These are phyloP conservation scores for Zhuqinia jingwanae DNA, from an alignment of 2,888 invertebrate species.

Conservation along the genomic window DNA sequence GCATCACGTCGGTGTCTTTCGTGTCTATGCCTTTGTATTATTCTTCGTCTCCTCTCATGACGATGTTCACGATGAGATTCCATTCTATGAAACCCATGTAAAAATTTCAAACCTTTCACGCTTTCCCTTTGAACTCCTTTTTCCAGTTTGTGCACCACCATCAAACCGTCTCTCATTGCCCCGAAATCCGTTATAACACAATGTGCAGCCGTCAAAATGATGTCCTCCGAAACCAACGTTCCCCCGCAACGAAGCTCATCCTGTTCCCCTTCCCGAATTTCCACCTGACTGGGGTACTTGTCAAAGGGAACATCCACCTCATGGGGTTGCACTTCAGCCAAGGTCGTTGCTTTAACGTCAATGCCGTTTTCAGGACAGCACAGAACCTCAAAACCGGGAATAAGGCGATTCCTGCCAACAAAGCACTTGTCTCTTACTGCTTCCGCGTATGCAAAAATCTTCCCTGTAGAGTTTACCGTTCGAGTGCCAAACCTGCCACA, in stretches of 20 bases:
- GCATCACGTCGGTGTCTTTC: background rate
- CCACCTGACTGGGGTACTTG: background rate
- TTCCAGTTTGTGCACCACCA: background rate
- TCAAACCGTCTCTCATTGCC: background rate
- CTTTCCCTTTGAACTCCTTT: no score
- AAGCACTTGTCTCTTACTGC: no score
- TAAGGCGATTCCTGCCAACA: no score
- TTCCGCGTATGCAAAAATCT: no score
- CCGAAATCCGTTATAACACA: constrained; percentile 1
- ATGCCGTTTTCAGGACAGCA: no score
- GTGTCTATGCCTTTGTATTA: background rate
- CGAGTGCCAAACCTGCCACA: no score
- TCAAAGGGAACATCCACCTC: background rate
- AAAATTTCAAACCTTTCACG: background rate
- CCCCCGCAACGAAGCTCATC: constrained; percentile 18
- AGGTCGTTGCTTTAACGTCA: no score
- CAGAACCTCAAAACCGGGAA: no score
- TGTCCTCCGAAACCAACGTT: background rate
- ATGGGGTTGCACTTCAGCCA: no score
- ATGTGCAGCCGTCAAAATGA: constrained; percentile 28
- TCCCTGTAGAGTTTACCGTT: no score
- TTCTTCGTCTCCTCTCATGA: no score
- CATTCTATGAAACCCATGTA: constrained; percentile 23
- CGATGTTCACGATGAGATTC: no score
- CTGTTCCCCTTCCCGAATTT: background rate